Conservation (phyloP, 1,140 invertebrate species). For the Cephus cinctus region DNA sequence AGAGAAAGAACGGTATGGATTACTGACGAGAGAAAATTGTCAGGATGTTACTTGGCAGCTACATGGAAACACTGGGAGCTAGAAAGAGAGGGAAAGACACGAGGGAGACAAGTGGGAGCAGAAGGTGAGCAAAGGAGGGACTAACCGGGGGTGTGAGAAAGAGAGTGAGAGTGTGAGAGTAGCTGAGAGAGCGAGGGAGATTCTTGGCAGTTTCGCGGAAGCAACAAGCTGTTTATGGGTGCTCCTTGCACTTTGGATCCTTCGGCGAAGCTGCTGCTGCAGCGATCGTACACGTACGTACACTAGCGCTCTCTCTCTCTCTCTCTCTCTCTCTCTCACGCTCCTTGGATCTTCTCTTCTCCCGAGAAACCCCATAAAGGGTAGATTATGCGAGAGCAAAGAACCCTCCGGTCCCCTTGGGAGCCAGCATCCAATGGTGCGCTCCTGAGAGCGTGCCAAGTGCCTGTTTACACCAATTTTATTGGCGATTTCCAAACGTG, state of each 20-base stretch:
- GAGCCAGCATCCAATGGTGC: neutral
- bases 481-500: conserved; percentile 52
- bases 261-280: conserved; percentile 17
- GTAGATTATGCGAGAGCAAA: conserved; percentile 30
- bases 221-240: conserved; percentile 59
- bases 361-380: conserved; percentile 13
- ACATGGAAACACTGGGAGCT: conserved; percentile 26
- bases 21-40: neutral
- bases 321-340: neutral
- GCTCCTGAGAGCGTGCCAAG: conserved; percentile 33
- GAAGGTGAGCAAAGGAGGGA: neutral
- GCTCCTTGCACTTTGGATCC: conserved; percentile 30
- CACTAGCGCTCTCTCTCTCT: conserved; percentile 8
- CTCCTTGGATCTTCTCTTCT: neutral
- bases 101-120: too few species aligned
- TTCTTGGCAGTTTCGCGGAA: conserved; percentile 43
- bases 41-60: conserved; percentile 17
- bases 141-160: conserved; percentile 7
- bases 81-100: conserved; percentile 15
- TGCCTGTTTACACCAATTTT: conserved; percentile 55
- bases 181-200: conserved; percentile 18
- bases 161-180: conserved; percentile 14
- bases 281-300: conserved; percentile 2
- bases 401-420: conserved; percentile 24
- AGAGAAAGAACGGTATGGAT: conserved; percentile 3